A percentile compares a stretch with the other conserved stretches of the same genome.
Evolutionary conservation across 2,797 vertebrate genomes (phyloP).

Genomic region (Pangasius mekongensis): DNA sequence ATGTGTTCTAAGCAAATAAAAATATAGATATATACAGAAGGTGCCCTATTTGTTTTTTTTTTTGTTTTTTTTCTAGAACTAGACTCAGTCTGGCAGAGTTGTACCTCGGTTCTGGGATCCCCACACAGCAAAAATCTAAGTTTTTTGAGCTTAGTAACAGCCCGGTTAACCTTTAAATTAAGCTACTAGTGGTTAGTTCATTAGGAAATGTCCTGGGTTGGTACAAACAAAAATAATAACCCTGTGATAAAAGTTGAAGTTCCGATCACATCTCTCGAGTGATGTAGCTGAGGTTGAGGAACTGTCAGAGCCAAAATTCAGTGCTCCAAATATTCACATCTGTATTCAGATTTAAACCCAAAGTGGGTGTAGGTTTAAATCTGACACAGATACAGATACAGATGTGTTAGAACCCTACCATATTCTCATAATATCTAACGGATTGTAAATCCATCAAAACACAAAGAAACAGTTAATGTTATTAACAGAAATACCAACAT

Average conservation of each 20-base stretch:
- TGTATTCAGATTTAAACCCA: not conserved
- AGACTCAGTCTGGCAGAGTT: no score
- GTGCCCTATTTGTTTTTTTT: no score
- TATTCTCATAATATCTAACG: not conserved
- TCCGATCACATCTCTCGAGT: not conserved
- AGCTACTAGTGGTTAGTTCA: not conserved
- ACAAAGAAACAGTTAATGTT: not conserved
- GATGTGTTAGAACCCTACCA: not conserved
- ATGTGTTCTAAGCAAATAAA: not conserved
- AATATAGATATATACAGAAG: no score
- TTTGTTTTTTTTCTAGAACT: no score
- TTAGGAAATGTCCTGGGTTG: not conserved
- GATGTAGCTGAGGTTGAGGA: not conserved
- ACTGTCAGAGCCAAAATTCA: no score
- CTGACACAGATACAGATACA: not conserved
- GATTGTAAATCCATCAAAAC: not conserved
- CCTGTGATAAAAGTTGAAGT: not conserved
- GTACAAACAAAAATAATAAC: not conserved
- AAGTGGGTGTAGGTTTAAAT: not conserved
- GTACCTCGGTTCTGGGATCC: no score
- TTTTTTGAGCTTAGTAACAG: no score
- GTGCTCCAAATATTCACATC: not conserved
- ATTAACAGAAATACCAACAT: not conserved
- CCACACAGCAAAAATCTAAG: no score
- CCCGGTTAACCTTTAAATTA: not conserved